A percentile compares a stretch with the other conserved stretches of the same genome.
Evolutionary conservation across 2,888 invertebrate genomes (phyloP).

Genomic region (Cistogaster globosa): DNA sequence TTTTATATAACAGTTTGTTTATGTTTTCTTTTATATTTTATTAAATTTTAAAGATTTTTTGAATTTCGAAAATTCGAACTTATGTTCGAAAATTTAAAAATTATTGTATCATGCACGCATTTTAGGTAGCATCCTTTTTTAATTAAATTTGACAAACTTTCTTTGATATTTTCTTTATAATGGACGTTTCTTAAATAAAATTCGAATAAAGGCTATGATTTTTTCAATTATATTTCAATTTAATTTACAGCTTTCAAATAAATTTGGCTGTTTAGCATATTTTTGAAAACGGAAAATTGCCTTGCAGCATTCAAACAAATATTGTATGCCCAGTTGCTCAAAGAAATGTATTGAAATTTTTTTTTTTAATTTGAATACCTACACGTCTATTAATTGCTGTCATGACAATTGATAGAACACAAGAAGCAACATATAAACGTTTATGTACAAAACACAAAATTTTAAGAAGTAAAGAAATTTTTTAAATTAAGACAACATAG

Average conservation of each 20-base stretch:
- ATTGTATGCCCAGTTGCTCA: slow-evolving; percentile 6
- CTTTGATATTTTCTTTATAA: too few species aligned
- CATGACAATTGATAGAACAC: slow-evolving; percentile 42
- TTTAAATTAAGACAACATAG: slow-evolving; percentile 43
- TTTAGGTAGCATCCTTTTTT: too few species aligned
- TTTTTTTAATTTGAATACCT: slow-evolving; percentile 50
- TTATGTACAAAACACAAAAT: background rate
- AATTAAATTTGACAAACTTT: too few species aligned
- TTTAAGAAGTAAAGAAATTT: slow-evolving; percentile 9
- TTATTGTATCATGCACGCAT: too few species aligned
- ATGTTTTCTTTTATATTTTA: too few species aligned
- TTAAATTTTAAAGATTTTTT: too few species aligned
- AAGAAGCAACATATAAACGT: slow-evolving; percentile 12
- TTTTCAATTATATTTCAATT: too few species aligned
- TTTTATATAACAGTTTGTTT: too few species aligned
- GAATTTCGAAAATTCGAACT: slow-evolving; percentile 23
- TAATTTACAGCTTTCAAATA: too few species aligned
- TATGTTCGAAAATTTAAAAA: background rate
- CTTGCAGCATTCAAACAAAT: background rate
- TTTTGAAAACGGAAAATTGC: background rate
- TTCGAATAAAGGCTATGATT: too few species aligned
- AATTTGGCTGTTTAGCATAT: background rate
- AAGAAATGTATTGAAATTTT: slow-evolving; percentile 27
- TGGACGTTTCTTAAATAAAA: too few species aligned
- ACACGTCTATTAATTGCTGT: slow-evolving; percentile 43